Conservation (phyloP, 2,113 vertebrate genomes). For the Raja brachyura region DNA sequence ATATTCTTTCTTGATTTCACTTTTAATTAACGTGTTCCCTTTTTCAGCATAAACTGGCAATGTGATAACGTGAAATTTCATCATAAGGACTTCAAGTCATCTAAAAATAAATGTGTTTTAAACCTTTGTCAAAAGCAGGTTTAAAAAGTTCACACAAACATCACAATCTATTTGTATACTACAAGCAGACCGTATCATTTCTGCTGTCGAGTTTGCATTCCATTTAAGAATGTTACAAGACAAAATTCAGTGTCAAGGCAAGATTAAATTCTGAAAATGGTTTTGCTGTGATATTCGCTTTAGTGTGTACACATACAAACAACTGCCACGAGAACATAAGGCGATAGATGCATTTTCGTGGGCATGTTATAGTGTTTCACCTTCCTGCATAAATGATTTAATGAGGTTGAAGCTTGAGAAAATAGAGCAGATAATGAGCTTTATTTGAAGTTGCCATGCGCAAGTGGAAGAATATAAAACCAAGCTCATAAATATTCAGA, state of each 20-base stretch:
- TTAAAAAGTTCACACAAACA: neutral
- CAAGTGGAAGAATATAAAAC: neutral
- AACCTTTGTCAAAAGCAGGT: neutral
- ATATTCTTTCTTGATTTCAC: neutral
- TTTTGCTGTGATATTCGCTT: neutral
- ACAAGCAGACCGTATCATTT: neutral
- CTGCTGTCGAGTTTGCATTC: neutral
- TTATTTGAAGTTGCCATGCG: neutral
- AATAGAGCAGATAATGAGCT: neutral
- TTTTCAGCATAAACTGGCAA: neutral
- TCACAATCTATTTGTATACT: neutral
- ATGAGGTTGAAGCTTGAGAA: neutral
- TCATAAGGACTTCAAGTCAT: neutral
- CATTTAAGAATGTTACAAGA: neutral
- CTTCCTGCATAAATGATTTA: constrained; percentile 14
- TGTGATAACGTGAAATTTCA: neutral
- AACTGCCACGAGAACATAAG: neutral
- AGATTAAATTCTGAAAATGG: neutral
- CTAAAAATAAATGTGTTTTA: neutral
- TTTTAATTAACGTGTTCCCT: neutral
- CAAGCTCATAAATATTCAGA: neutral
- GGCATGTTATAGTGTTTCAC: neutral
- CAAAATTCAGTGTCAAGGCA: neutral
- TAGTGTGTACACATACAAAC: neutral
- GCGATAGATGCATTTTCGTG: neutral